Conservation (phyloP, 2,113 vertebrate species). For the Sardina pilchardus region DNA sequence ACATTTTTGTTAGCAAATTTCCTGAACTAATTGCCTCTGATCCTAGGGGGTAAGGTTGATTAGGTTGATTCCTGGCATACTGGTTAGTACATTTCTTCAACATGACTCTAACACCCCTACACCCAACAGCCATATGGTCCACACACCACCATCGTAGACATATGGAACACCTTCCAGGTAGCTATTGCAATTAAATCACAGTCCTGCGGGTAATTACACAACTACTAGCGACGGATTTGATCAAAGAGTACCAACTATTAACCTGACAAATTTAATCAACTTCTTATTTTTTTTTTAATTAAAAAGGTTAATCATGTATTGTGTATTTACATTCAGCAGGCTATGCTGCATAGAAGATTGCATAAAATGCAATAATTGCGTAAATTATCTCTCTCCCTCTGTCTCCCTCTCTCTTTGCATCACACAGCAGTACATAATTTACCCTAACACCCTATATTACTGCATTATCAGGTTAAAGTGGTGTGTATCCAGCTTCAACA, state of each 20-base stretch:
- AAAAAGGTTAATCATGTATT: no score
- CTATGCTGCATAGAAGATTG: no score
- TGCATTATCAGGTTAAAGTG: not conserved
- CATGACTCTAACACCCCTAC: not conserved
- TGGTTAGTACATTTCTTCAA: not conserved
- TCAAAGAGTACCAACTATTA: not conserved
- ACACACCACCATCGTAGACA: no score
- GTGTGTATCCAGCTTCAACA: not conserved
- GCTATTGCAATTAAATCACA: not conserved
- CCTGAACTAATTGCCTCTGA: not conserved
- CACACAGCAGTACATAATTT: no score
- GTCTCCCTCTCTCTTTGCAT: not conserved
- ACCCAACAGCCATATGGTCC: not conserved
- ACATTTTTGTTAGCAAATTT: not conserved
- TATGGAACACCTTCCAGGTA: not conserved
- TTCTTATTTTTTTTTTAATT: no score
- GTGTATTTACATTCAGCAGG: no score
- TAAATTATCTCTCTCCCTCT: no score
- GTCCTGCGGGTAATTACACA: not conserved
- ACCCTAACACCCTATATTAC: not conserved
- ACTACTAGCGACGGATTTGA: not conserved
- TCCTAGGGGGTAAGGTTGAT: not conserved
- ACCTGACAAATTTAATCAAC: no score
- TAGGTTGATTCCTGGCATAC: not conserved
- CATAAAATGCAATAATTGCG: no score